Evolutionary conservation across 2,888 invertebrate species (phyloP), one percentile per base, ranked within the genome.

Genomic region (Drosophila mayaguana): DNA sequence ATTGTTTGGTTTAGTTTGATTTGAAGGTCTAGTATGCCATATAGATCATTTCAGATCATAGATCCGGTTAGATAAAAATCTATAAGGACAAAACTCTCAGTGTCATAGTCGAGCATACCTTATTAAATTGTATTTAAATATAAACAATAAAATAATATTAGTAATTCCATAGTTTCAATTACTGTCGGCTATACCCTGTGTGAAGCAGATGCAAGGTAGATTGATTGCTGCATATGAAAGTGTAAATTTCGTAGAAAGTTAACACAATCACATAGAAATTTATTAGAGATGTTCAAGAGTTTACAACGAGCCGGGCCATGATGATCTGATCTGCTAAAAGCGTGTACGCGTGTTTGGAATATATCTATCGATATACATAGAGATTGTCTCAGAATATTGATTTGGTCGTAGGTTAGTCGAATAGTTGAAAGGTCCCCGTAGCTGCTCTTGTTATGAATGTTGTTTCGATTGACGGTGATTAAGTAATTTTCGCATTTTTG

Each of bases 401-500:
- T 0, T 54, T 16, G 20, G 20, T 43, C 43, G 40, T 9, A 14
- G 16, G 7, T 57, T 22, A 16, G 7, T 34, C 16, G 12, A 57
- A n/a, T 8, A 45, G 25, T 43, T 32, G 0, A 18, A 32, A 42
- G 18, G 6, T 43, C 3, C 20, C 32, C 32, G 63, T 54, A 51
- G 48, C 56, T 45, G 53, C 69, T 51, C 32, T 32, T 25, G 51
- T 40, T 60, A n/a, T 45, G 38, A 38, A 36, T 56, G 45, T 38
- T 65, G 51, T 56, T 59, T 38, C 14, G 42, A 36, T 48, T 34
- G 32, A 45, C 25, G 64, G 60, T 72, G 75, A 65, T 78, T 68
- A 75, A 78, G 78, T 75, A 78, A 75, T 75, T 68, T 75, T 75
- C 71, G 75, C 79, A 54, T 60, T 54, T 56, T 54, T 53, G 60